Conservation (phyloP, 1,140 invertebrate genomes). For the Helicoverpa armigera region DNA sequence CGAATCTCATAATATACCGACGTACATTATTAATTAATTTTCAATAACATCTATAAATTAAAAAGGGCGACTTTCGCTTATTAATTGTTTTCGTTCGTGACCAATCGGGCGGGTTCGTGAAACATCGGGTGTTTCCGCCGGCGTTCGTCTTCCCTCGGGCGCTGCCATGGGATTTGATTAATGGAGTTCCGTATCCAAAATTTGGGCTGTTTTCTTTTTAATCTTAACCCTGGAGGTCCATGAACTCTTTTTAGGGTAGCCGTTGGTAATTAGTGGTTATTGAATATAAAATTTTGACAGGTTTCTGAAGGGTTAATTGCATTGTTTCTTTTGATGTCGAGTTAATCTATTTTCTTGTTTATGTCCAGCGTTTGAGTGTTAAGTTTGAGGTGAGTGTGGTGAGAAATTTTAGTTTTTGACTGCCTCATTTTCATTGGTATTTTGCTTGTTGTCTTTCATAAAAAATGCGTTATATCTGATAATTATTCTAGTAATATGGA, state of each 20-base stretch:
- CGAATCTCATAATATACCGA: conserved; percentile 43
- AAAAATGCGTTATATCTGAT: no score
- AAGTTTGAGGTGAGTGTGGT: background rate
- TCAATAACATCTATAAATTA: conserved; percentile 59
- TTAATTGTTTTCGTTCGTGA: conserved; percentile 62
- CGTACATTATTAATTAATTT: conserved; percentile 56
- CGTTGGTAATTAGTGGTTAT: conserved; percentile 63
- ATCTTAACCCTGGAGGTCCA: conserved; percentile 61
- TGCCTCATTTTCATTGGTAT: background rate
- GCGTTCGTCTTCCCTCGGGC: conserved; percentile 56
- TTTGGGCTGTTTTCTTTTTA: conserved; percentile 57
- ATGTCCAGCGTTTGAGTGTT: conserved; percentile 3
- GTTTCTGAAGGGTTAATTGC: conserved; percentile 45
- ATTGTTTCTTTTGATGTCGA: conserved; percentile 34
- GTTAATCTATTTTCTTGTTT: conserved; percentile 47
- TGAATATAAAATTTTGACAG: conserved; percentile 59
- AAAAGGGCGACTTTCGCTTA: conserved; percentile 64
- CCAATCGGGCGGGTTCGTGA: conserved; percentile 59
- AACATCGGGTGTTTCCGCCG: conserved; percentile 54
- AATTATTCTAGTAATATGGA: no score
- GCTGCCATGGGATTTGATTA: conserved; percentile 65
- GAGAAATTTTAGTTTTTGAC: background rate
- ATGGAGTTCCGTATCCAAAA: conserved; percentile 68
- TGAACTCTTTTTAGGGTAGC: conserved; percentile 64
- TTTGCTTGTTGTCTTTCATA: no score